Evolutionary conservation across 2,113 vertebrate species (phyloP).

Genomic region (Indri indri): DNA sequence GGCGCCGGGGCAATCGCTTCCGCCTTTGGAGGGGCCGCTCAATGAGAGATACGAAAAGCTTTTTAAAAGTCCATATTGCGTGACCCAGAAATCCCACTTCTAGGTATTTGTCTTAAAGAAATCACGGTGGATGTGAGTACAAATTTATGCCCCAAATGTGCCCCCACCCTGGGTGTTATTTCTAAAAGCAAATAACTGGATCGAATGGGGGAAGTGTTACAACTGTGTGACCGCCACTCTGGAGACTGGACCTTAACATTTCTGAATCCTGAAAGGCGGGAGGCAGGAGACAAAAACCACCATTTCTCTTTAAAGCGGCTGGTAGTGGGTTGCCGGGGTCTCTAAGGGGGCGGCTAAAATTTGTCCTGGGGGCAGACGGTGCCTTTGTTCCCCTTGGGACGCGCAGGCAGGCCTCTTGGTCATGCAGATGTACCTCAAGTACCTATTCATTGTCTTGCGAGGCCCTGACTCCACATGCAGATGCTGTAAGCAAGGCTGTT

Average conservation of each 20-base stretch:
- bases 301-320: slow-evolving; percentile 48
- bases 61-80: slow-evolving; percentile 33
- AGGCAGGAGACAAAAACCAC: slow-evolving; percentile 49
- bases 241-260: slow-evolving; percentile 12
- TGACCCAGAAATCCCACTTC: slow-evolving; percentile 58
- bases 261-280: slow-evolving; percentile 63
- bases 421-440: slow-evolving; percentile 75
- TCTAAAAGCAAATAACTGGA: slow-evolving; percentile 54
- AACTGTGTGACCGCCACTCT: background rate
- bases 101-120: slow-evolving; percentile 47
- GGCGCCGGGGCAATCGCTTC: background rate
- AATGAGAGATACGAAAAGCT: background rate
- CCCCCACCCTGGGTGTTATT: background rate
- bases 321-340: background rate
- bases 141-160: background rate
- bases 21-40: background rate
- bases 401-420: slow-evolving; percentile 37
- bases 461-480: slow-evolving; percentile 52
- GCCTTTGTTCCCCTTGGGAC: slow-evolving; percentile 46
- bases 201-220: background rate
- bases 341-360: slow-evolving; percentile 43
- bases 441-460: slow-evolving; percentile 70
- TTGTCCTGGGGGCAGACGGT: slow-evolving; percentile 44
- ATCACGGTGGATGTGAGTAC: slow-evolving; percentile 43
- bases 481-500: background rate